Evolutionary conservation across 2,888 invertebrate species (phyloP).

Genomic region (Caenorhabditis afra): DNA sequence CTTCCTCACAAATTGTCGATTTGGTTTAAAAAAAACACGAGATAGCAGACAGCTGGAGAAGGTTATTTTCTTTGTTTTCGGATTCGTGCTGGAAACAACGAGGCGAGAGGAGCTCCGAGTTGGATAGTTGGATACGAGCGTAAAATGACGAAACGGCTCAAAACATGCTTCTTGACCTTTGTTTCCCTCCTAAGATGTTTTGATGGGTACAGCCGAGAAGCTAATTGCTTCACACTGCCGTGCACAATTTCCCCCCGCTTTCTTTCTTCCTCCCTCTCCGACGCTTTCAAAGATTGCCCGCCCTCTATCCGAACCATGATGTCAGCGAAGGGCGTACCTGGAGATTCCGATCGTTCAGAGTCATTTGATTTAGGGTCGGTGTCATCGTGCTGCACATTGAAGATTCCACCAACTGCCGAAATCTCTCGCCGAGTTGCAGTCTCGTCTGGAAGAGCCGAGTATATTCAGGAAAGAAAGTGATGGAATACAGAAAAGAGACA

Average conservation of each 20-base stretch:
- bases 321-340: slow-evolving; percentile 27
- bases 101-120: not conserved
- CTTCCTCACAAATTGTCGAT: slow-evolving; percentile 46
- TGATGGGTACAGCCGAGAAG: slow-evolving; percentile 26
- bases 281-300: slow-evolving; percentile 3
- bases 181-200: slow-evolving; percentile 27
- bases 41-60: not conserved
- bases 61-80: too few species aligned
- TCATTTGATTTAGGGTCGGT: slow-evolving; percentile 32
- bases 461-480: slow-evolving; percentile 1
- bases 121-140: not conserved
- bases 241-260: slow-evolving; percentile 31
- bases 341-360: slow-evolving; percentile 6
- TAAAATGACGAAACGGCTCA: slow-evolving; percentile 11
- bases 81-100: not conserved
- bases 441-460: slow-evolving; percentile 12
- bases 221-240: slow-evolving; percentile 41
- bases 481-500: not conserved
- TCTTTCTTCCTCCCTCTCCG: not conserved
- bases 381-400: slow-evolving; percentile 40
- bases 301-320: slow-evolving; percentile 10
- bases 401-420: slow-evolving; percentile 33
- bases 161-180: slow-evolving; percentile 24
- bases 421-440: slow-evolving; percentile 24
- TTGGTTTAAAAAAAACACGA: slow-evolving; percentile 42